Conservation (phyloP, 2,797 vertebrate genomes). For the Leptoclinus maculatus region DNA sequence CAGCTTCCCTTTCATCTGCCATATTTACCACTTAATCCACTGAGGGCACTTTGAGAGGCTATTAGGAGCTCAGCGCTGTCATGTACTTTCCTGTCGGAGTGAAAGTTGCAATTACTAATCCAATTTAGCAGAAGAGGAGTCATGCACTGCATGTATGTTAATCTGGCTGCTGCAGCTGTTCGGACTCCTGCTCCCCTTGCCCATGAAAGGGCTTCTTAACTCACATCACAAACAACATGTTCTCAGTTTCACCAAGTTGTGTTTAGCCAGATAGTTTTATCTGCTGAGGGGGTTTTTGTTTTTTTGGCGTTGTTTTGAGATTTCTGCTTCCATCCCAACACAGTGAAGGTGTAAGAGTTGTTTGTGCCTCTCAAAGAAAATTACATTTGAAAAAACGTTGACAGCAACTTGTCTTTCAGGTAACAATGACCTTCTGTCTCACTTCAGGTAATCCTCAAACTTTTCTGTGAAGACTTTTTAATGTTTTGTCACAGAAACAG, state of each 20-base stretch:
- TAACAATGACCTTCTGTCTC: background rate
- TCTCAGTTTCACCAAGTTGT: background rate
- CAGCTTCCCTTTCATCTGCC: slow-evolving; percentile 58
- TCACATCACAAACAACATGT: background rate
- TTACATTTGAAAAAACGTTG: background rate
- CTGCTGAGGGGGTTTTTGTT: background rate
- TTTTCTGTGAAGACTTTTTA: background rate
- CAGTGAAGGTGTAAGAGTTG: background rate
- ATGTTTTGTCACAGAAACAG: background rate
- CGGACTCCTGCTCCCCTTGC: slow-evolving; percentile 14
- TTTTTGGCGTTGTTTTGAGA: background rate
- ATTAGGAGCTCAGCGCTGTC: slow-evolving; percentile 66
- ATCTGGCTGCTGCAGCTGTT: slow-evolving; percentile 59
- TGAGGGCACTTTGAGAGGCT: slow-evolving; percentile 60
- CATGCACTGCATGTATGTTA: slow-evolving; percentile 49
- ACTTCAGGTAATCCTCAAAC: background rate
- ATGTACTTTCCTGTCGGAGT: slow-evolving; percentile 55
- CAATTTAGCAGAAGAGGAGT: slow-evolving; percentile 64
- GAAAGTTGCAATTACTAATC: slow-evolving; percentile 73
- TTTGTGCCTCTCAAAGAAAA: slow-evolving; percentile 4
- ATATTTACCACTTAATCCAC: slow-evolving; percentile 72
- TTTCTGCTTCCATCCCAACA: background rate
- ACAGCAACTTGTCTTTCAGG: background rate
- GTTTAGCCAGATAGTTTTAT: background rate
- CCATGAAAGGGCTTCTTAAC: slow-evolving; percentile 21